Conservation (phyloP, 2,888 invertebrate species). For the Drosophila multiciliata region DNA sequence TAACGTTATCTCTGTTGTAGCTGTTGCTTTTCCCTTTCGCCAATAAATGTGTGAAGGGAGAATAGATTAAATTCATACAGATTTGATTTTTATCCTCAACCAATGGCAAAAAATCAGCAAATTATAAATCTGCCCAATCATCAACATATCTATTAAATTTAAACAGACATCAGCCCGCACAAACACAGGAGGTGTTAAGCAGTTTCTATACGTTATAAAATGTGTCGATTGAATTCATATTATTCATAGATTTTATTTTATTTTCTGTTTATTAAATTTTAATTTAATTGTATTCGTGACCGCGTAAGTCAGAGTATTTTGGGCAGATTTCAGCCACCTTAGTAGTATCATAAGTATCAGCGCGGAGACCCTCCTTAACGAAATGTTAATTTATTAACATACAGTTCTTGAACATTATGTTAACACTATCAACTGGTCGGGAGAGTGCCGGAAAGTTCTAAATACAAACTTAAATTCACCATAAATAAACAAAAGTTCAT, state of each 20-base stretch:
- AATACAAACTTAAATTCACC: not conserved
- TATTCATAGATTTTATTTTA: not conserved
- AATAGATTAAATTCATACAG: not conserved
- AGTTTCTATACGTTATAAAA: constrained; percentile 67
- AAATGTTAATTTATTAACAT: not conserved
- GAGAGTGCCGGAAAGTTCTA: not conserved
- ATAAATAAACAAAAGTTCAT: not conserved
- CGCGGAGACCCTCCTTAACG: not conserved
- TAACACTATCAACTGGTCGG: not conserved
- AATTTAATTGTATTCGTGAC: constrained; percentile 32
- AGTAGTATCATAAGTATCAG: too few species aligned
- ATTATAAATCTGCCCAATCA: constrained; percentile 86
- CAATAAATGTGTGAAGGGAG: constrained; percentile 53
- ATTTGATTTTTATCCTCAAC: not conserved
- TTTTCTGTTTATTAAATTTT: not conserved
- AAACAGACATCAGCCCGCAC: constrained; percentile 90
- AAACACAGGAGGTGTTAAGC: constrained; percentile 89
- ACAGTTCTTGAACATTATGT: not conserved
- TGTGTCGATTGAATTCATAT: not conserved
- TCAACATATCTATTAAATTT: constrained; percentile 87
- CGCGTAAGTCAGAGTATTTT: constrained; percentile 39
- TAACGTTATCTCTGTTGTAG: constrained; percentile 13
- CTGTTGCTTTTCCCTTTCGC: constrained; percentile 14
- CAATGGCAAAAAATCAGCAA: constrained; percentile 85
- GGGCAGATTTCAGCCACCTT: constrained; percentile 22